phyloP scores from a whole-genome alignment of 1,140 invertebrate genomes.

The Lepidurus apus region DNA sequence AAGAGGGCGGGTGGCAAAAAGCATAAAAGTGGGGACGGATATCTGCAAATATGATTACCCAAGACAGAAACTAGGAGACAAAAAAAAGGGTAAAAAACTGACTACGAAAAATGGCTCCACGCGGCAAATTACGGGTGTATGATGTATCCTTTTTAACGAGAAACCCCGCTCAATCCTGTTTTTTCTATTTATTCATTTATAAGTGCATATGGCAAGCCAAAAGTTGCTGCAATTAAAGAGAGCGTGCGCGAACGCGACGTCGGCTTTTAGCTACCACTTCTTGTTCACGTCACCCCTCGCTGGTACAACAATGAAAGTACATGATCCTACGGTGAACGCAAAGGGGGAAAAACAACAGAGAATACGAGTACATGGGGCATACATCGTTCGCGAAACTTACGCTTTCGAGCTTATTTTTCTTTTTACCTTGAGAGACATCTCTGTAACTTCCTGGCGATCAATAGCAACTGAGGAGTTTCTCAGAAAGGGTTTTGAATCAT shows the following conservation, averaged over 20 bases:
- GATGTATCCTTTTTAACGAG: constrained; percentile 10
- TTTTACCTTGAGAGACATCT: no score
- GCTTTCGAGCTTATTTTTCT: no score
- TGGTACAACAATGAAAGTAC: not conserved
- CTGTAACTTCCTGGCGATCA: not conserved
- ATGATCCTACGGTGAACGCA: not conserved
- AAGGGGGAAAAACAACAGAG: not conserved
- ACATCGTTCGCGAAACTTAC: no score
- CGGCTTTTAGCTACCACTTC: not conserved
- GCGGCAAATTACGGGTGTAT: not conserved
- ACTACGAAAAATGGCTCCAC: not conserved
- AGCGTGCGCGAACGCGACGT: not conserved
- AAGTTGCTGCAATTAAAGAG: not conserved
- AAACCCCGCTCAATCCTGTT: not conserved
- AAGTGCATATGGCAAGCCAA: not conserved
- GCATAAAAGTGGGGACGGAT: not conserved
- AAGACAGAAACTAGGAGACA: not conserved
- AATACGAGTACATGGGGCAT: no score
- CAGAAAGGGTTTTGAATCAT: not conserved
- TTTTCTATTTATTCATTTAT: not conserved
- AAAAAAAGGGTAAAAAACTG: not conserved
- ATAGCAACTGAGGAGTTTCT: not conserved
- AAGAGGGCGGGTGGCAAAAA: not conserved
- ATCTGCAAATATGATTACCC: constrained; percentile 4
- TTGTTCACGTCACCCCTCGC: not conserved